These are phyloP conservation scores for Forficula auricularia DNA, from an alignment of 1,140 invertebrate species.

Conservation along the genomic window DNA sequence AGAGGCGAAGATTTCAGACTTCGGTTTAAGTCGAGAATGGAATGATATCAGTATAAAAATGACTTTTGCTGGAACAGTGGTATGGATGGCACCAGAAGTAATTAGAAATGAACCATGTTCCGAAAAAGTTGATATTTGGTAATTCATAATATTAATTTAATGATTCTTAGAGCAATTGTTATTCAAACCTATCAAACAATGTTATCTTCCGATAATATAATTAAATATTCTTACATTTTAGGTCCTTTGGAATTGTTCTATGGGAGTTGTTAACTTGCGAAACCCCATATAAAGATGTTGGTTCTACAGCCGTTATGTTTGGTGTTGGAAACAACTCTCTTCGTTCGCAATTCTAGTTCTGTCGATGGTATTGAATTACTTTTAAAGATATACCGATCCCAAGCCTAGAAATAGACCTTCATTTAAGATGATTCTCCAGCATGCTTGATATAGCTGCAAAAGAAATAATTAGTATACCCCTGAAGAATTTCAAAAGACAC, in stretches of 20 bases:
- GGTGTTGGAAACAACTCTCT: constrained; percentile 88
- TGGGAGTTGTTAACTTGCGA: constrained; percentile 95
- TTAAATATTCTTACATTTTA: constrained; percentile 19
- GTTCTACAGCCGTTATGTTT: constrained; percentile 93
- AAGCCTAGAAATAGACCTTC: constrained; percentile 86
- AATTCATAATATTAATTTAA: constrained; percentile 15
- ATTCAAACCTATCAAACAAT: too few species aligned
- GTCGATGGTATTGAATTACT: constrained; percentile 71
- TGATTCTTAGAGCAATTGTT: not conserved
- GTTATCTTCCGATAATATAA: too few species aligned
- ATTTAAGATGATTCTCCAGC: constrained; percentile 79
- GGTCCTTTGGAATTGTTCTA: constrained; percentile 88
- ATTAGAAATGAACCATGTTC: constrained; percentile 92
- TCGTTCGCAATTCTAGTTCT: constrained; percentile 74
- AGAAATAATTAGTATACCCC: constrained; percentile 49
- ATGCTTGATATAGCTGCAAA: constrained; percentile 71
- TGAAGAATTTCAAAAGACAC: constrained; percentile 43
- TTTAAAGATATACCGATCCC: constrained; percentile 79
- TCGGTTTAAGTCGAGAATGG: constrained; percentile 89
- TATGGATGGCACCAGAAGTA: constrained; percentile 99
- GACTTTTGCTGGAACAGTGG: constrained; percentile 93
- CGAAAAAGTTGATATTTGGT: constrained; percentile 93
- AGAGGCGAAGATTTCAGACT: constrained; percentile 92
- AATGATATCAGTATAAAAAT: constrained; percentile 90
- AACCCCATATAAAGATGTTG: constrained; percentile 89